Conservation (phyloP, 1,140 invertebrate genomes). For the Achatina immaculata region DNA sequence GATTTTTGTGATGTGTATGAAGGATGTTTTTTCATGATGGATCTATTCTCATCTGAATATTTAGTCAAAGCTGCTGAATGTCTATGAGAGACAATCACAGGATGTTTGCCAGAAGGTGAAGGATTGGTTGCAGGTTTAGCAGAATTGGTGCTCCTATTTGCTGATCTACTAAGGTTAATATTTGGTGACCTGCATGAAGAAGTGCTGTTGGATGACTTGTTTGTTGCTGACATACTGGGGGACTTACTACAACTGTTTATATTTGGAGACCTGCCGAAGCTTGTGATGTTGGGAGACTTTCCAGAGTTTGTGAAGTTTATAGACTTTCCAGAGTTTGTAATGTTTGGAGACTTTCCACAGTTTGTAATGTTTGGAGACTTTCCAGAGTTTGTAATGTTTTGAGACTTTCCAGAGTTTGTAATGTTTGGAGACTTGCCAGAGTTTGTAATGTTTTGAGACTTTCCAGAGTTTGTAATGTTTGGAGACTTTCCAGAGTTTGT, state of each 20-base stretch:
- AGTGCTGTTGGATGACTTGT: background rate
- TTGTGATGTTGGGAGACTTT: constrained; percentile 21
- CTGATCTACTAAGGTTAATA: background rate
- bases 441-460: constrained; percentile 16
- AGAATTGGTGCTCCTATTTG: background rate
- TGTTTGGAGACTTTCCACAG: background rate
- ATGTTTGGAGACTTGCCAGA: background rate
- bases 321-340: background rate
- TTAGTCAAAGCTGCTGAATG: background rate
- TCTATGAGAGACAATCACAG: background rate
- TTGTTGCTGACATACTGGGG: background rate
- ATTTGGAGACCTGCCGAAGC: constrained; percentile 2
- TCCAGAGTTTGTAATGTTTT: constrained; percentile 5
- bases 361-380: constrained; percentile 8
- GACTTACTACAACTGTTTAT: background rate
- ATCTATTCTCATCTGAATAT: background rate
- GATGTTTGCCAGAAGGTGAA: background rate
- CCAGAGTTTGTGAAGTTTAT: constrained; percentile 8
- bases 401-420: constrained; percentile 22
- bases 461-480: background rate
- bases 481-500: constrained; percentile 16
- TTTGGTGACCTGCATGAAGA: background rate
- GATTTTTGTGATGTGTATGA: background rate
- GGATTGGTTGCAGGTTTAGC: background rate
- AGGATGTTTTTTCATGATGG: background rate